Base-by-base conservation (phyloP, 2,797 vertebrate genomes). In the Helicolenus hilgendorfi region DNA sequence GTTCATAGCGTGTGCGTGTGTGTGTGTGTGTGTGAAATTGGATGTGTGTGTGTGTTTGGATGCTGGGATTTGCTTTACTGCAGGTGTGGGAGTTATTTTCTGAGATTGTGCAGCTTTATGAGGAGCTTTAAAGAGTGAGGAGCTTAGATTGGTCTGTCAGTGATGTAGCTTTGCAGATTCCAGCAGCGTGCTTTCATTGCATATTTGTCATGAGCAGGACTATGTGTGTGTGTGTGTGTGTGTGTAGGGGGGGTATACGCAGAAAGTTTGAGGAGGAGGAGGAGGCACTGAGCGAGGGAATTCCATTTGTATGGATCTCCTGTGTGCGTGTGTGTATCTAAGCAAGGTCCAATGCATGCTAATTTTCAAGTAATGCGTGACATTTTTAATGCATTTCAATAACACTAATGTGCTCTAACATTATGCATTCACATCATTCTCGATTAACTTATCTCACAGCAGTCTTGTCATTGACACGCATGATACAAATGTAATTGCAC, bases 21-120 rank as follows among this genome's bases (percentile, higher is more conserved):
- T 74, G 68, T 71, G 71, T 70, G 60, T 71, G 60, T 29, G 38
- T 29, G 36, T 68, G n/a, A 73, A 80, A 79, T 72, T 58, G 78
- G 31, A 79, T 58, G 62, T 35, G 27, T 26, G 67, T 53, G 67
- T 70, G 41, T 31, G 27, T 81, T 65, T 81, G 85, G 79, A 78
- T 87, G 33, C 72, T 72, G 63, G 90, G 86, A 83, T 92, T 90
- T 92, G 87, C 89, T 91, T 92, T 86, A 91, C 83, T 91, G 95
- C 93, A 94, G 93, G 94, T 96, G 95, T 94, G 95, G 92, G 95
- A 94, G 93, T 94, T 93, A 81, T 94, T 92, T 83, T 91, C 78
- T 2, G 65, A 89, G 92, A 88, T 81, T 92, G 91, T 84, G 83
- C 89, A 86, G 91, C 92, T 95, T 92, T 84, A 91, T 89, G 83